Percentiles rank a stretch among this genome's conserved stretches.
Conservation (phyloP, 2,888 invertebrate species). For the Globia sparganii region DNA sequence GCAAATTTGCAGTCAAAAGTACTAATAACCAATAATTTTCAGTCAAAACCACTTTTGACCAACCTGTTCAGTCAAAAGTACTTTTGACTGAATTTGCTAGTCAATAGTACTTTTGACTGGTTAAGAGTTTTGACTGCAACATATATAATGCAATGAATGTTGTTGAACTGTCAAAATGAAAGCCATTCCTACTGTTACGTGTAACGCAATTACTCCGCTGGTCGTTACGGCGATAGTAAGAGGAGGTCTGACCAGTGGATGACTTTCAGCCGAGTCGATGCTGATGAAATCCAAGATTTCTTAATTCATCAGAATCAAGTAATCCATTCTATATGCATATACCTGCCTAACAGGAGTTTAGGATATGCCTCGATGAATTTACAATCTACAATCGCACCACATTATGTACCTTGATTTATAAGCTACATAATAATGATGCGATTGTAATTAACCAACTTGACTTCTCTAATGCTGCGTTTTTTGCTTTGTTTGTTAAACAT, state of each 20-base stretch:
- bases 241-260: background rate
- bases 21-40: no score
- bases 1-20: no score
- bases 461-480: conserved; percentile 31
- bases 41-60: no score
- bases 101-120: no score
- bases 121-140: no score
- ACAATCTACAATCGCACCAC: background rate
- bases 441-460: conserved; percentile 24
- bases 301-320: background rate
- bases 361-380: background rate
- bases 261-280: background rate
- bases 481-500: conserved; percentile 35
- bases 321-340: background rate
- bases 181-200: no score
- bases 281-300: background rate
- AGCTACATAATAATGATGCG: background rate
- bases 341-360: background rate
- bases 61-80: no score
- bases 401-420: background rate
- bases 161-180: no score
- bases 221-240: no score
- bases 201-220: no score
- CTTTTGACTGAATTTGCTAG: no score
- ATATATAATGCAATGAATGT: no score